Base-by-base conservation (phyloP, 2,797 vertebrate species). In the Notoglanidium macrostoma region DNA sequence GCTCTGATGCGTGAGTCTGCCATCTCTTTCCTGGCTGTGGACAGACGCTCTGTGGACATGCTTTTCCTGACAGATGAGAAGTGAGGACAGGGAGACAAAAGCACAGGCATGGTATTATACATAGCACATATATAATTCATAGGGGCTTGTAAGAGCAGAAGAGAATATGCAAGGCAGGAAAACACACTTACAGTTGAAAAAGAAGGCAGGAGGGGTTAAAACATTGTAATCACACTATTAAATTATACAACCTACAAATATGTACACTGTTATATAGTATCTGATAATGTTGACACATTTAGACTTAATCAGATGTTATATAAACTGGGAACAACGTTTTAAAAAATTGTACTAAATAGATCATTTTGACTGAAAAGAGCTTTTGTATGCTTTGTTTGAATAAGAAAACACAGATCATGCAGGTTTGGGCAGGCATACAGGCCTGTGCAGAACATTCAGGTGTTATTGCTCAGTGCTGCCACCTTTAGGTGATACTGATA, bases 21-120 rank as follows among this genome's bases (percentile, higher is more conserved):
- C 83, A 94, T 87, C 90, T 97, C 96, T 89, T 96, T 94, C 90
- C 95, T 96, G 85, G 95, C 92, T 0, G 95, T 94, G 87, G 96
- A 96, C 44, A 97, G 96, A 19, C 97, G 96, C 89, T 98, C 97
- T 1, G 96, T 97, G 15, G 97, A 98, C 94, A 96, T 93, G 63
- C 96, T 97, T 89, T 97, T 97, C 87, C 96, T 96, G 86, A 91
- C 87, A 72, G 90, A 92, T 19, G 11, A 85, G 73, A 23, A 85
- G 40, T 59, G 32, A 44, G 46, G 14, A 44, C 54, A 88, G 1
- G 72, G 19, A 89, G 49, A 88, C n/a, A 76, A 26, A 61, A 44
- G 21, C 59, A 70, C 2, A 40, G 21, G 23, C 59, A 84, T 17
- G 65, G 46, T 32, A 59, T 61, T 55, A 82, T 19, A 59, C 23